These are phyloP conservation scores for Micrasema longulum DNA, from an alignment of 1,140 invertebrate genomes.

Conservation along the genomic window DNA sequence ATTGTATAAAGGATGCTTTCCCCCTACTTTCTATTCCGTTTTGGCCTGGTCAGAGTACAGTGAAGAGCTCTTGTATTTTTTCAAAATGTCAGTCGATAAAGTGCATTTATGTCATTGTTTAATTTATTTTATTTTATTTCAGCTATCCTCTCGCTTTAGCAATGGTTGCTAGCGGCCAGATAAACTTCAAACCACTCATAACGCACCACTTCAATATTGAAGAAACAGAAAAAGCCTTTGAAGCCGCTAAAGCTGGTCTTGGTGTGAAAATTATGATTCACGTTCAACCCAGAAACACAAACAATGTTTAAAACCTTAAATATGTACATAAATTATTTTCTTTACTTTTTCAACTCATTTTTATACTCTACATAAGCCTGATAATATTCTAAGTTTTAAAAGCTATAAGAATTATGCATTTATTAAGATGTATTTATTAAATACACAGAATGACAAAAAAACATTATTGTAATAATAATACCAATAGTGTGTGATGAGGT, in stretches of 20 bases:
- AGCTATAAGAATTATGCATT: no score
- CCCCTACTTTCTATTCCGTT: no score
- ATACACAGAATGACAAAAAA: no score
- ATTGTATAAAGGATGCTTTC: no score
- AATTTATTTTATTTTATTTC: no score
- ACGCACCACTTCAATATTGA: constrained; percentile 92
- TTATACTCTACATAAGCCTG: background rate
- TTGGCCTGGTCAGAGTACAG: no score
- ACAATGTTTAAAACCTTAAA: constrained; percentile 64
- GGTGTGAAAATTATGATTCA: constrained; percentile 95
- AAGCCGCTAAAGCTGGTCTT: constrained; percentile 78
- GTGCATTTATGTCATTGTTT: no score
- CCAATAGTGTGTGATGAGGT: no score
- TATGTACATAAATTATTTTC: background rate
- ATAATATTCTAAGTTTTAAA: background rate
- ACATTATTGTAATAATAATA: no score
- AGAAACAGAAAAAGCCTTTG: constrained; percentile 88
- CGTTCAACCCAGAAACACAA: constrained; percentile 71
- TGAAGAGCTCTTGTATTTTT: no score
- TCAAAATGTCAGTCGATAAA: no score
- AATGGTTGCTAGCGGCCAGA: constrained; percentile 84
- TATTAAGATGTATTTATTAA: no score
- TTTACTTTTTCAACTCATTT: background rate
- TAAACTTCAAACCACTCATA: constrained; percentile 89
- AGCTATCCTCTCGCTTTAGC: constrained; percentile 89